Conservation (phyloP, 2,797 vertebrate species). For the Clarias pachynema region DNA sequence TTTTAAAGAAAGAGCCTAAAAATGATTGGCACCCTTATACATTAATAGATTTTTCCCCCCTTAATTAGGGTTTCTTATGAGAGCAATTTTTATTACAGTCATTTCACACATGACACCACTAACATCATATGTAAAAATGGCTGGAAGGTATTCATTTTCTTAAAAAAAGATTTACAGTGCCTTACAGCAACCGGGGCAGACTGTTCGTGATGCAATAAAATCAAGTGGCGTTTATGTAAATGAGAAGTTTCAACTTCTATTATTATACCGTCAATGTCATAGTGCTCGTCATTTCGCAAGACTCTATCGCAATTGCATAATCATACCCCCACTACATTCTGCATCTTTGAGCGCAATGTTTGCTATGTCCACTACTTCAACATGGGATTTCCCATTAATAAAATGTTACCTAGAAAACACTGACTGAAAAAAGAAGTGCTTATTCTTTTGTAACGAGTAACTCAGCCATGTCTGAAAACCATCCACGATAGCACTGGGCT, state of each 20-base stretch:
- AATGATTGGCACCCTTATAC: not conserved
- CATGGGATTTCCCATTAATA: not conserved
- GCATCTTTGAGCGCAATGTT: not conserved
- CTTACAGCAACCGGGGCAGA: not conserved
- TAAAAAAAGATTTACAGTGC: not conserved
- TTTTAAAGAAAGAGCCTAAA: not conserved
- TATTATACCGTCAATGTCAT: not conserved
- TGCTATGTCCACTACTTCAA: not conserved
- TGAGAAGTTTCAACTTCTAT: not conserved
- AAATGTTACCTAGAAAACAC: not conserved
- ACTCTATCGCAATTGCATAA: not conserved
- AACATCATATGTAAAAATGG: not conserved
- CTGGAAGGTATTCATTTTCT: not conserved
- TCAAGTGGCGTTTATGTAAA: not conserved
- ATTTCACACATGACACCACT: not conserved
- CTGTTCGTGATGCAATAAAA: too few relatives aligned
- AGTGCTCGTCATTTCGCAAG: not conserved
- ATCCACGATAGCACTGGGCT: not conserved
- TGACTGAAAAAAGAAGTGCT: not conserved
- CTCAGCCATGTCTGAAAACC: not conserved
- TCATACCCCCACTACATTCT: not conserved
- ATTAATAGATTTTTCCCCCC: not conserved
- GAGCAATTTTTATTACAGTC: not conserved
- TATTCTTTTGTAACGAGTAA: not conserved
- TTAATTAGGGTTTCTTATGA: not conserved